Percentiles rank a stretch among this genome's conserved stretches.
phyloP scores from a whole-genome alignment of 1,140 invertebrate species.

The Drosophila nigromelanica region DNA sequence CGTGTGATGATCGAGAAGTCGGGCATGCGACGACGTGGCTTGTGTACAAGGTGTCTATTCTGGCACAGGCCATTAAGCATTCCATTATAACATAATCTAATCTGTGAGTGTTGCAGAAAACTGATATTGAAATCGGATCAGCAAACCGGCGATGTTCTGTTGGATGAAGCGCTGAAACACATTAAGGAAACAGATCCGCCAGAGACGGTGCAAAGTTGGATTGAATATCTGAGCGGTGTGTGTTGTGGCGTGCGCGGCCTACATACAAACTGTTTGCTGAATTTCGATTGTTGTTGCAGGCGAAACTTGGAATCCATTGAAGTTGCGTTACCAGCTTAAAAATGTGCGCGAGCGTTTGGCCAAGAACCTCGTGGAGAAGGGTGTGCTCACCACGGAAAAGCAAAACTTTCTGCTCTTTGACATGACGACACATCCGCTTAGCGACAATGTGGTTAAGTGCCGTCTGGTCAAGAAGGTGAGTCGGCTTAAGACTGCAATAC shows the following conservation, averaged over 20 bases:
- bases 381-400: conserved; percentile 99
- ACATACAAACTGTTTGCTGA: conserved; percentile 24
- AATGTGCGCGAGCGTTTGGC: conserved; percentile 99
- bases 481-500: too few species aligned
- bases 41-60: conserved; percentile 90
- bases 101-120: conserved; percentile 84
- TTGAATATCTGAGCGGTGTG: conserved; percentile 99
- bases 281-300: conserved; percentile 86
- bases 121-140: conserved; percentile 89
- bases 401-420: conserved; percentile 99
- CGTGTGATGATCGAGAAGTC: conserved; percentile 98
- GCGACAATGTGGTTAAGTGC: conserved; percentile 97
- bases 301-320: conserved; percentile 99
- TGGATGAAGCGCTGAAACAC: conserved; percentile 99
- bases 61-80: not conserved
- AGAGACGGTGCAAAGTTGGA: conserved; percentile 99
- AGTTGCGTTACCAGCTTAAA: conserved; percentile 98
- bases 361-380: conserved; percentile 99
- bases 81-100: not conserved
- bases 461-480: conserved; percentile 97
- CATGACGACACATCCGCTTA: conserved; percentile 99
- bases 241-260: conserved; percentile 16
- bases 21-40: conserved; percentile 96
- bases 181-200: conserved; percentile 98
- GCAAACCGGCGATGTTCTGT: conserved; percentile 97